Base-by-base conservation (phyloP, 2,888 invertebrate species). In the Thereva unica region DNA sequence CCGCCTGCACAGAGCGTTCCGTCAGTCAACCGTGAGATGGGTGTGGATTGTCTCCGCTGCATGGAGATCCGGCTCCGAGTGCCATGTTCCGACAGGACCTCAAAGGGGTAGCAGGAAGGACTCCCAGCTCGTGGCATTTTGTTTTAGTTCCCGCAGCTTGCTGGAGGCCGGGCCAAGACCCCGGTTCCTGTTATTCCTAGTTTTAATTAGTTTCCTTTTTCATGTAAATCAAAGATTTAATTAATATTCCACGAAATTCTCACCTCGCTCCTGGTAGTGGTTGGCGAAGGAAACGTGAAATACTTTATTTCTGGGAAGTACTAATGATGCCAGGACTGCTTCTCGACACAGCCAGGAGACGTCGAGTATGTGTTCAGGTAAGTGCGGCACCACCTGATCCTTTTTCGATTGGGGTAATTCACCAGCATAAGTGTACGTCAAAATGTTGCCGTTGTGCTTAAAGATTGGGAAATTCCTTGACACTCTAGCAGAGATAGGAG, bases 131-230 rank as follows among this genome's bases (percentile, higher is more conserved):
- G 12, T 45, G 49, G 59, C 23, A 59, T 59, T 59, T 59, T 47
- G 59, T 59, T 59, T 47, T 49, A 34, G 40, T 59, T 59, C 59
- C n/a, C 59, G 35, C 59, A 38, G 59, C 49, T 59, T 47, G 10
- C 59, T 59, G 10, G 47, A 49, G 37, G 40, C 49, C 38, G 47
- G 49, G 47, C 23, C 34, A 59, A 40, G 9, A 52, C 47, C 49
- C 49, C 10, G 38, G 35, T 38, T 47, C 49, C 47, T 38, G 47
- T 38, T 23, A 47, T 49, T 59, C 45, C 47, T 59, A 59, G 59
- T 59, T 59, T 23, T 59, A 59, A 59, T 59, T 59, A 59, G 59
- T 59, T 59, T 59, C 38, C 59, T 59, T 59, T 59, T 59, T 59
- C 59, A 59, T 59, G 59, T 59, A 47, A 59, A 59, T 59, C 47